These are phyloP conservation scores for Tenodera sinensis DNA, from an alignment of 2,888 invertebrate species.

Conservation along the genomic window DNA sequence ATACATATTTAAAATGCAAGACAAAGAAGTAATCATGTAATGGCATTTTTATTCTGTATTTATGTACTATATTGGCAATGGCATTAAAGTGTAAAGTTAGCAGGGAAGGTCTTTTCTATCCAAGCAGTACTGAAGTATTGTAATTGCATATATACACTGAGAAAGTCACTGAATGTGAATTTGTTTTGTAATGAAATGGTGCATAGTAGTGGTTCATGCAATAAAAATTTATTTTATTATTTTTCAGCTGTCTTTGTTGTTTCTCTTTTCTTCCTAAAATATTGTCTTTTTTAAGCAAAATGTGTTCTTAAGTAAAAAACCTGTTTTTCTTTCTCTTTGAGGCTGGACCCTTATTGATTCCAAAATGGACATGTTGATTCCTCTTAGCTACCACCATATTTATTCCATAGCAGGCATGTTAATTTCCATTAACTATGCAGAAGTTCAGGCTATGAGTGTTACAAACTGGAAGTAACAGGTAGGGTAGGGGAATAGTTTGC, in stretches of 20 bases:
- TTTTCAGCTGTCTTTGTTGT: background rate
- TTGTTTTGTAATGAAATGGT: background rate
- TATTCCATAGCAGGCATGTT: too few species aligned
- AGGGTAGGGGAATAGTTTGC: too few species aligned
- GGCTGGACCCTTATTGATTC: too few species aligned
- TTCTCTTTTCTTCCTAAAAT: background rate
- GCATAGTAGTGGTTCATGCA: background rate
- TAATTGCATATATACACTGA: background rate
- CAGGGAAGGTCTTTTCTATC: background rate
- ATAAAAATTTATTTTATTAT: background rate
- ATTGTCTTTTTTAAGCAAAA: background rate
- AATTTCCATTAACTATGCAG: too few species aligned
- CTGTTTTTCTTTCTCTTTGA: background rate
- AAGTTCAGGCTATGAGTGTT: too few species aligned
- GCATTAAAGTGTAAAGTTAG: background rate
- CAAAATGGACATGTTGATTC: too few species aligned
- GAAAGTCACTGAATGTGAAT: background rate
- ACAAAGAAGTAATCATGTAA: background rate
- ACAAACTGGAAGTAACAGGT: too few species aligned
- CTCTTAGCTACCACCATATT: too few species aligned
- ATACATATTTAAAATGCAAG: background rate
- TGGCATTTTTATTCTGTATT: background rate
- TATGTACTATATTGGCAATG: background rate
- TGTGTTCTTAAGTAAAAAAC: background rate
- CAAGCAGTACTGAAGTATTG: background rate